Evolutionary conservation across 2,888 invertebrate species (phyloP).

Genomic region (Drosophila gaucha): DNA sequence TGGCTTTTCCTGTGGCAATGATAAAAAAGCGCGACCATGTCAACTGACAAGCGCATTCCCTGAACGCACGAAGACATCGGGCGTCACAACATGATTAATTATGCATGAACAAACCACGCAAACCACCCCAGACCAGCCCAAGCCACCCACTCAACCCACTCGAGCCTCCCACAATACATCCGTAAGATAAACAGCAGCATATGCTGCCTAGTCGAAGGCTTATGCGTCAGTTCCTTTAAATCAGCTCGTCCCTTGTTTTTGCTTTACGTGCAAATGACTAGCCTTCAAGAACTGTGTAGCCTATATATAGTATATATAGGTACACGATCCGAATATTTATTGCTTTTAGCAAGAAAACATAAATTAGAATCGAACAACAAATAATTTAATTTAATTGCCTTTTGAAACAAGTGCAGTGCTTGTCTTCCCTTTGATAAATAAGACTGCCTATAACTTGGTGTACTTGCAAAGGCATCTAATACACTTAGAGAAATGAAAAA

Average conservation of each 20-base stretch:
- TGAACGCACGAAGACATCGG: conserved; percentile 28
- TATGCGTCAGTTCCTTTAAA: conserved; percentile 19
- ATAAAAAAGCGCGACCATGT: conserved; percentile 71
- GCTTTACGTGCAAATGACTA: conserved; percentile 1
- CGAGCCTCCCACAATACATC: conserved; percentile 16
- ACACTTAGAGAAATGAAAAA: not conserved
- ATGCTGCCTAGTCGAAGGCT: conserved; percentile 42
- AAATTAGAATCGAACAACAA: not conserved
- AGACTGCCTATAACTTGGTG: not conserved
- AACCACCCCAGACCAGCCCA: too few relatives aligned
- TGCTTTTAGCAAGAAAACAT: not conserved
- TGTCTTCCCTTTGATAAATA: not conserved
- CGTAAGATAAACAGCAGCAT: conserved; percentile 51
- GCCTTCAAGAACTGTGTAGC: not conserved
- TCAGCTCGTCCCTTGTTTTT: conserved; percentile 2
- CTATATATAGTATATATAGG: not conserved
- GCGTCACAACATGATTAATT: conserved; percentile 72
- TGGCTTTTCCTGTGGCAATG: conserved; percentile 49
- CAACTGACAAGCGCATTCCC: conserved; percentile 59
- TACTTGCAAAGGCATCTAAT: not conserved
- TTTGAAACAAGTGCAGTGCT: conserved; percentile 6
- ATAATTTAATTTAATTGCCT: conserved; percentile 3
- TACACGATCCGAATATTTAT: not conserved
- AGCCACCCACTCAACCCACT: not conserved
- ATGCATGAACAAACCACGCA: conserved; percentile 54